Conservation (phyloP, 2,888 invertebrate genomes). For the Metellina segmentata region DNA sequence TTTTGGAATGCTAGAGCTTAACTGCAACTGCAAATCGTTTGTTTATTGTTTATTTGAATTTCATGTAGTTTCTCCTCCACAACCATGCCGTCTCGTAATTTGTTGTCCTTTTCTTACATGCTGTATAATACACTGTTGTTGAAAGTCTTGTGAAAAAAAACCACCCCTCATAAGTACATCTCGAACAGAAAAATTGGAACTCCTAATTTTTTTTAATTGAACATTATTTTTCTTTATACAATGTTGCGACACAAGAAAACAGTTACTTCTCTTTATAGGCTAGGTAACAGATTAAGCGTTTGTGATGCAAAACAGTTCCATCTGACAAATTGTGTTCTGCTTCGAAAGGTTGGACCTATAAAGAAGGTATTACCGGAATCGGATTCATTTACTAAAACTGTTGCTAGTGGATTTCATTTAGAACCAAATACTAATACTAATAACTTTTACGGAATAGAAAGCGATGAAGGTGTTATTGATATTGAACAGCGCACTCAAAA, state of each 20-base stretch:
- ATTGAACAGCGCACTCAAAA: neutral
- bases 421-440: neutral
- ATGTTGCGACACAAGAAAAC: neutral
- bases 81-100: too few relatives aligned
- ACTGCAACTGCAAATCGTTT: too few relatives aligned
- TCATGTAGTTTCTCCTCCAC: too few relatives aligned
- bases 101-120: too few relatives aligned
- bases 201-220: too few relatives aligned
- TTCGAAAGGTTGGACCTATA: neutral
- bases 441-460: constrained; percentile 65
- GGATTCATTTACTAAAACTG: neutral
- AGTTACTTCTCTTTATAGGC: neutral
- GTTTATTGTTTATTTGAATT: too few relatives aligned
- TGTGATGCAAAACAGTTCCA: constrained; percentile 20
- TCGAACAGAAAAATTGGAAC: too few relatives aligned
- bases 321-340: neutral
- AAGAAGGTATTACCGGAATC: neutral
- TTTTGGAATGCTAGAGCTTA: too few relatives aligned
- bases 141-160: too few relatives aligned
- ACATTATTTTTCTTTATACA: neutral
- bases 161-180: too few relatives aligned
- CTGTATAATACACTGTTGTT: too few relatives aligned
- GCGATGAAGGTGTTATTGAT: constrained; percentile 50
- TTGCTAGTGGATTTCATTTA: neutral
- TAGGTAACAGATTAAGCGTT: neutral